Percentiles rank a stretch among this genome's conserved stretches.
Conservation (phyloP, 2,797 vertebrate genomes). For the Hylomyscus alleni region DNA sequence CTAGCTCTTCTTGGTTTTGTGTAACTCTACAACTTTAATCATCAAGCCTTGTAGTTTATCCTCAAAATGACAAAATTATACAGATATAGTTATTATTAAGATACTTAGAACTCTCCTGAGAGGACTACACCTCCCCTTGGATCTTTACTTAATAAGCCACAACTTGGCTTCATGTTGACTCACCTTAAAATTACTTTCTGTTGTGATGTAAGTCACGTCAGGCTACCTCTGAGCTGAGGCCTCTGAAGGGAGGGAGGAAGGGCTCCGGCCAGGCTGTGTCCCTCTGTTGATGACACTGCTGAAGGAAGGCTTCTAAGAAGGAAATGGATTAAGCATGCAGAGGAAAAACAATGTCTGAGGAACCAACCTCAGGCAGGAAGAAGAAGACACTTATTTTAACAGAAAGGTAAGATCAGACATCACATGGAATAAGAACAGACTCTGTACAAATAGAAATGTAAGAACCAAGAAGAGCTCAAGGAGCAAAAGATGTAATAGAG, state of each 20-base stretch:
- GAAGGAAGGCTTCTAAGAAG: neutral
- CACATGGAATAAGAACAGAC: conserved; percentile 6
- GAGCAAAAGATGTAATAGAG: neutral
- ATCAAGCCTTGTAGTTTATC: neutral
- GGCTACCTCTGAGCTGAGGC: neutral
- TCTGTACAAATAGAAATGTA: neutral
- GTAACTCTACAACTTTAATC: neutral
- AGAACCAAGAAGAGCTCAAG: neutral
- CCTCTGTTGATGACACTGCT: neutral
- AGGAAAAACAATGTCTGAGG: neutral
- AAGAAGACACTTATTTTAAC: neutral
- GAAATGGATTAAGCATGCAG: neutral
- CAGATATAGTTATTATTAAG: neutral
- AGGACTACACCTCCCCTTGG: neutral
- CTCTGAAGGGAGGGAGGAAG: neutral
- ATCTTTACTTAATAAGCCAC: neutral
- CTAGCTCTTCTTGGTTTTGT: neutral
- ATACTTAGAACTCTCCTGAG: neutral
- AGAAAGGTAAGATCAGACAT: conserved; percentile 16
- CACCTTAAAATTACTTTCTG: neutral
- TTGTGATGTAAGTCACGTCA: neutral
- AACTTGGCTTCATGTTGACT: neutral
- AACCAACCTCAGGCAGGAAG: neutral
- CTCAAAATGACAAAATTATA: neutral
- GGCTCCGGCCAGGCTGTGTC: neutral